These are phyloP conservation scores for Tolmerus cingulatus DNA, from an alignment of 2,888 invertebrate genomes.

Conservation along the genomic window DNA sequence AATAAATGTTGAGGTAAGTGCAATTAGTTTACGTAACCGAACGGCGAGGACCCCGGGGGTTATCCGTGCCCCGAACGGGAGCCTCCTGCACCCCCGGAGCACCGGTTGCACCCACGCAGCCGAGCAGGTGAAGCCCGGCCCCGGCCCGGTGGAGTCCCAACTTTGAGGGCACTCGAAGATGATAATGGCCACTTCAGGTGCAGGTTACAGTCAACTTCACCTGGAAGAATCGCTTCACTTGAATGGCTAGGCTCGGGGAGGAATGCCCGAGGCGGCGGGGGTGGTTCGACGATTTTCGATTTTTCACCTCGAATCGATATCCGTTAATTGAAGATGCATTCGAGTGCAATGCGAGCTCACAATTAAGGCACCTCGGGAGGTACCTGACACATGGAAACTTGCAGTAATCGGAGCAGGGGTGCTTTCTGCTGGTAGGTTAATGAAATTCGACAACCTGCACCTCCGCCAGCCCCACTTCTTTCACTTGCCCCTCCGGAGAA, in stretches of 20 bases:
- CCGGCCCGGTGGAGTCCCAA: background rate
- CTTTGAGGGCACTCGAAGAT: conserved; percentile 23
- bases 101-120: background rate
- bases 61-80: background rate
- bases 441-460: conserved; percentile 7
- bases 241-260: background rate
- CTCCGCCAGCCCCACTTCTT: background rate
- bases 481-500: background rate
- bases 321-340: conserved; percentile 35
- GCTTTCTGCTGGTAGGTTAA: conserved; percentile 1
- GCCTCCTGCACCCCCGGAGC: background rate
- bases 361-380: conserved; percentile 6
- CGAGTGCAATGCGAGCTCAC: conserved; percentile 24
- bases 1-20: conserved; percentile 82
- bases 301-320: conserved; percentile 25
- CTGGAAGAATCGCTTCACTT: background rate
- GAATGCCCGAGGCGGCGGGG: background rate
- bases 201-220: conserved; percentile 17
- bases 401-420: background rate
- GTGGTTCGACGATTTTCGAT: background rate
- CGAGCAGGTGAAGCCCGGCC: conserved; percentile 4
- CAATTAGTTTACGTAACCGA: conserved; percentile 41
- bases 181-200: conserved; percentile 39
- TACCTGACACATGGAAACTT: background rate
- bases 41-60: background rate